Evolutionary conservation across 2,113 vertebrate species (phyloP).

Genomic region (Lethenteron camtschaticum): DNA sequence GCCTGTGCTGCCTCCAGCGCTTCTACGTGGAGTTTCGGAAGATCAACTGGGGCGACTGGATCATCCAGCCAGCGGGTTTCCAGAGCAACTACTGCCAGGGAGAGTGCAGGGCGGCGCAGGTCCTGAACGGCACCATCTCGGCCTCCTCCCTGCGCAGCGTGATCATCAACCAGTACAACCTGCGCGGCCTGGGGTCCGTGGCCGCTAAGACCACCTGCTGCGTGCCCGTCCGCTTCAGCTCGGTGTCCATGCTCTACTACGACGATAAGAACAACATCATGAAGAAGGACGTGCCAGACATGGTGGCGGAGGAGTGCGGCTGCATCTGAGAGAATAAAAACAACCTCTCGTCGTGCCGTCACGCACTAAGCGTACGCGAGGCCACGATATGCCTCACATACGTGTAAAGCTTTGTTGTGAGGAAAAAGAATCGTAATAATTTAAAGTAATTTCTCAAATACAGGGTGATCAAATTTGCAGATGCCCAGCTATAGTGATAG

Average conservation of each 20-base stretch:
- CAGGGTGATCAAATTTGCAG: too few relatives aligned
- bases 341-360: too few relatives aligned
- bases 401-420: too few relatives aligned
- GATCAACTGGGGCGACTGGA: conserved; percentile 98
- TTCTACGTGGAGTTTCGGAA: conserved; percentile 98
- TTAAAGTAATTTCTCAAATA: too few relatives aligned
- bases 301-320: conserved; percentile 99
- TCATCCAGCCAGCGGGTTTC: conserved; percentile 90
- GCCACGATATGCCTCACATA: too few relatives aligned
- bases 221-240: conserved; percentile 95
- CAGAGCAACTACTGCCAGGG: conserved; percentile 98
- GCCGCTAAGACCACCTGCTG: conserved; percentile 93
- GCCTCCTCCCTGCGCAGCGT: conserved; percentile 94
- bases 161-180: conserved; percentile 94
- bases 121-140: conserved; percentile 79
- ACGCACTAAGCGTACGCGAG: too few relatives aligned
- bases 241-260: conserved; percentile 99
- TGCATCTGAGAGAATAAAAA: conserved; percentile 43
- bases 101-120: conserved; percentile 70
- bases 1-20: conserved; percentile 90
- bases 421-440: too few relatives aligned
- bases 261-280: conserved; percentile 98
- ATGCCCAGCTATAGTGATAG: too few relatives aligned
- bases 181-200: conserved; percentile 68
- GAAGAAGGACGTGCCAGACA: conserved; percentile 94